Base-by-base conservation (phyloP, 2,797 vertebrate genomes). In the Amazona finschi region DNA sequence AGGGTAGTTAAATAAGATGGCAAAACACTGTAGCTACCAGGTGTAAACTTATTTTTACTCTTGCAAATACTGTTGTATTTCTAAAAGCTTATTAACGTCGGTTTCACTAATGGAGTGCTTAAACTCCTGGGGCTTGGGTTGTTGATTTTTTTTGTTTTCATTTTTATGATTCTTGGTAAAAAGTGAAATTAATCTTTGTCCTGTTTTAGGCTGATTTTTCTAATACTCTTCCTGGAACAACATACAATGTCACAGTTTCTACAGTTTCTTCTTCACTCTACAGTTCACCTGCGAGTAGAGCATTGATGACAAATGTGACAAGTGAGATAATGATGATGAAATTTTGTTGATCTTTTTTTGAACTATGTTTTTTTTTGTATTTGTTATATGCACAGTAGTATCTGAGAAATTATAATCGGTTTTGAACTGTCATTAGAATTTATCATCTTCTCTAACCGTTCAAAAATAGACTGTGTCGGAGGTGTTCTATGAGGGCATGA, bases 241-340 rank as follows among this genome's bases (percentile, higher is more conserved):
- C 97, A 43, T 98, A 99, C 64, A 98, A 97, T 27, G 97, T 98
- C 39, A 98, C 98, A 3, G 95, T 99, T 94, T 98, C 98, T 89
- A 97, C 99, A 46, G 96, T 98, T 91, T 98, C 99, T 90, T 98
- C 99, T 46, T 98, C 98, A 55, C 96, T 98, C 31, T 98, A 98
- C 87, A 98, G 98, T 91, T 98, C 98, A 52, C 98, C 99, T 92
- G 98, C 99, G 49, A 99, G 99, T 88, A 99, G 98, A 97, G 98
- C 98, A 91, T 95, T 99, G 96, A 98, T 97, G 86, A 98, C 98
- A 20, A 98, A 98, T 24, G 97, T 98, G 93, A 98, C 98, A 12
- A 98, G 99, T 99, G 95, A 98, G 98, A 98, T 85, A 88, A 65
- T 81, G 28, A 67, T n/a, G 57, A 46, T 62, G 14, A 87, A 38